These are phyloP conservation scores for Thelaira solivaga DNA, from an alignment of 2,888 invertebrate genomes.

Conservation along the genomic window DNA sequence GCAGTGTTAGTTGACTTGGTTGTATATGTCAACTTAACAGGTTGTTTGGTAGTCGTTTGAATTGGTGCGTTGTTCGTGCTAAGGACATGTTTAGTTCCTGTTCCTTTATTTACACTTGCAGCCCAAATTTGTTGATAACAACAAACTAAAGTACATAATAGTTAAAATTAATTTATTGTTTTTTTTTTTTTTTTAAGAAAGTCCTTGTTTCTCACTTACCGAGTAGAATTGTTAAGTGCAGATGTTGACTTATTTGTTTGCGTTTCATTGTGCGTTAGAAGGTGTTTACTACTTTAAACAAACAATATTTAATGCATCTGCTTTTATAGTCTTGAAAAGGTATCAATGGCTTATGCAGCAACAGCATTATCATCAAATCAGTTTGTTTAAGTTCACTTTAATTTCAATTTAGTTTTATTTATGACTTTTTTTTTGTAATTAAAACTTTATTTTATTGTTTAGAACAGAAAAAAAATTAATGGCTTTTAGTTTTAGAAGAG, in stretches of 20 bases:
- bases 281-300: constrained; percentile 24
- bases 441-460: neutral
- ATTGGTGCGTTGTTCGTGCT: neutral
- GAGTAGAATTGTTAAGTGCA: constrained; percentile 29
- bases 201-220: constrained; percentile 25
- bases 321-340: constrained; percentile 39
- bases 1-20: constrained; percentile 1
- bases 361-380: neutral
- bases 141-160: constrained; percentile 24
- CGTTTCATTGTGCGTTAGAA: constrained; percentile 34
- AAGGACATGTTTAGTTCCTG: constrained; percentile 22
- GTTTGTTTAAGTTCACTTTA: neutral
- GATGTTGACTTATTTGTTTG: constrained; percentile 3
- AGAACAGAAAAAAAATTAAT: constrained; percentile 23
- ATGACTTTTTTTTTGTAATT: neutral
- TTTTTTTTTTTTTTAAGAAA: neutral
- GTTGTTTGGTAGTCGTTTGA: neutral
- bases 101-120: neutral
- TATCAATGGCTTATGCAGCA: neutral
- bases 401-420: constrained; percentile 3
- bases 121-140: constrained; percentile 34
- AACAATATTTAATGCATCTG: constrained; percentile 26
- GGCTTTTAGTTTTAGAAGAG: constrained; percentile 28
- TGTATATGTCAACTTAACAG: neutral
- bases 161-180: neutral